phyloP scores from a whole-genome alignment of 1,140 invertebrate genomes.

The Myzus persicae region DNA sequence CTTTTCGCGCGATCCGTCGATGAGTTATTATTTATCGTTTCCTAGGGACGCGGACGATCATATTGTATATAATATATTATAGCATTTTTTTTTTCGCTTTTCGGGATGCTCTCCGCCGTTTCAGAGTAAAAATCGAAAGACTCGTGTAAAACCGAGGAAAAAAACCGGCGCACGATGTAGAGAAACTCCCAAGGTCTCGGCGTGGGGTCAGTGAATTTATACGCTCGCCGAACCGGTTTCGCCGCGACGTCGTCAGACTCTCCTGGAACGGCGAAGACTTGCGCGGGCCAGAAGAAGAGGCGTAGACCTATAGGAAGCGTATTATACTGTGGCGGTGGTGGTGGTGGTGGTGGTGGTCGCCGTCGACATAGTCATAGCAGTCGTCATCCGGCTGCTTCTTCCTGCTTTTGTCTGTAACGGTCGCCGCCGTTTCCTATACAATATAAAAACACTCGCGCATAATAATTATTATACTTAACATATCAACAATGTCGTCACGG shows the following conservation, averaged over 20 bases:
- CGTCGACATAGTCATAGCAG: neutral
- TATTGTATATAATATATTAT: neutral
- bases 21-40: slow-evolving; percentile 42
- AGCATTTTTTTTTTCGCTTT: slow-evolving; percentile 25
- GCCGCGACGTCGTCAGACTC: slow-evolving; percentile 19
- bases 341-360: neutral
- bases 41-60: slow-evolving; percentile 17
- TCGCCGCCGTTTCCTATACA: slow-evolving; percentile 26
- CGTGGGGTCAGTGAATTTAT: slow-evolving; percentile 57
- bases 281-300: neutral
- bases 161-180: neutral
- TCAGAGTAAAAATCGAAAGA: slow-evolving; percentile 17
- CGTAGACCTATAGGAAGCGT: neutral
- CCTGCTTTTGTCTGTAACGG: slow-evolving; percentile 58
- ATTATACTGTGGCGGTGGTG: neutral
- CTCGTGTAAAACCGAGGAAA: neutral
- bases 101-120: slow-evolving; percentile 30
- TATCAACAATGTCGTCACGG: slow-evolving; percentile 14
- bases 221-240: slow-evolving; percentile 53
- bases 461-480: slow-evolving; percentile 2
- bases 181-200: slow-evolving; percentile 56
- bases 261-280: neutral
- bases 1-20: neutral
- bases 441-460: neutral
- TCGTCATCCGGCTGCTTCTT: slow-evolving; percentile 11